phyloP scores from a whole-genome alignment of 2,113 vertebrate genomes.

The Aegotheles bennettii region DNA sequence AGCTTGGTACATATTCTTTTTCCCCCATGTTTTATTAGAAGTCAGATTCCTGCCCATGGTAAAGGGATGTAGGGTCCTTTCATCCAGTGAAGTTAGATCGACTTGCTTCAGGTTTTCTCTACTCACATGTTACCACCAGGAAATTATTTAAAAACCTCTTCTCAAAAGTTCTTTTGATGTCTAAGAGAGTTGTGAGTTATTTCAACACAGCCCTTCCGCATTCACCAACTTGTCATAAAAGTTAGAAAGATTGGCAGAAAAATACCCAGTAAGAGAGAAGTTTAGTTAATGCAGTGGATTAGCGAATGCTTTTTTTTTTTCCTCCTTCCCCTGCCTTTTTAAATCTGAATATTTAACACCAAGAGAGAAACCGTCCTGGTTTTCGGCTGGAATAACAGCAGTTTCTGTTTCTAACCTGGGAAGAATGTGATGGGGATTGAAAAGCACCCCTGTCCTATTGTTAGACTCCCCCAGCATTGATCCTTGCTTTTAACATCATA shows the following conservation, averaged over 20 bases:
- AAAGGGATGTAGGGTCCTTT: not conserved
- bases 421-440: slow-evolving; percentile 81
- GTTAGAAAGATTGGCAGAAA: slow-evolving; percentile 15
- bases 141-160: not conserved
- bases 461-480: slow-evolving; percentile 78
- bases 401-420: slow-evolving; percentile 87
- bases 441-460: slow-evolving; percentile 81
- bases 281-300: slow-evolving; percentile 53
- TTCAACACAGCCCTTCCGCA: not conserved
- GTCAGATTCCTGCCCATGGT: not conserved
- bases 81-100: not conserved
- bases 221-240: slow-evolving; percentile 3
- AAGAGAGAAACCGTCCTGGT: slow-evolving; percentile 65
- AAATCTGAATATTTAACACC: slow-evolving; percentile 75
- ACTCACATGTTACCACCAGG: not conserved
- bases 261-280: slow-evolving; percentile 19
- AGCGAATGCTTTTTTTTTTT: not conserved
- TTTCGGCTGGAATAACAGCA: slow-evolving; percentile 74
- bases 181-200: not conserved
- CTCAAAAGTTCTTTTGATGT: not conserved
- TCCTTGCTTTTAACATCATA: slow-evolving; percentile 89
- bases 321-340: not conserved
- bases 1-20: not conserved
- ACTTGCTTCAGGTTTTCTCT: not conserved
- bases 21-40: not conserved